A percentile compares a stretch with the other conserved stretches of the same genome.
These are phyloP conservation scores for Oryzias curvinotus DNA, from an alignment of 2,113 vertebrate species.

Conservation along the genomic window DNA sequence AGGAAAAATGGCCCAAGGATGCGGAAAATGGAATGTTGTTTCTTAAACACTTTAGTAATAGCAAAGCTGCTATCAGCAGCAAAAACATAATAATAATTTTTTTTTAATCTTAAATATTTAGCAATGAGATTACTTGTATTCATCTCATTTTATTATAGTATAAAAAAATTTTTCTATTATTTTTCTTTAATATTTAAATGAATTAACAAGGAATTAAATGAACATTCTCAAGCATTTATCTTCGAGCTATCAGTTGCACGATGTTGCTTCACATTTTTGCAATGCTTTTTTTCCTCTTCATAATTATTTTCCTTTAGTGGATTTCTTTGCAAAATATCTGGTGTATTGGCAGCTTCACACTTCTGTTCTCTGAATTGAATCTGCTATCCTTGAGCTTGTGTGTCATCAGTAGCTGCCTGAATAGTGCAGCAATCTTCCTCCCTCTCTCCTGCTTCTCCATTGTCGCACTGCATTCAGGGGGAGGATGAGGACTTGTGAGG, in stretches of 20 bases:
- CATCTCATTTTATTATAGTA: too few species aligned
- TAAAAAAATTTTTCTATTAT: too few species aligned
- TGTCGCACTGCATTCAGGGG: conserved; percentile 62
- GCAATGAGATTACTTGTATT: too few species aligned
- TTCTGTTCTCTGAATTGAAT: conserved; percentile 51
- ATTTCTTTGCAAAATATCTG: conserved; percentile 27
- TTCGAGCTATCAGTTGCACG: too few species aligned
- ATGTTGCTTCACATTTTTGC: too few species aligned
- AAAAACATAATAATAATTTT: too few species aligned
- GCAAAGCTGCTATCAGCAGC: too few species aligned
- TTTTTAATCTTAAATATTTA: too few species aligned
- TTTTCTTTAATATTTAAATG: too few species aligned
- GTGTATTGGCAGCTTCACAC: conserved; percentile 21
- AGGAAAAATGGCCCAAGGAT: conserved; percentile 15
- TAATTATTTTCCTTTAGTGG: conserved; percentile 3
- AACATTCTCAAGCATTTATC: too few species aligned
- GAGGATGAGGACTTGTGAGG: conserved; percentile 67
- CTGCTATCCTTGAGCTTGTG: conserved; percentile 69
- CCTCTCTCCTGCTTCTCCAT: conserved; percentile 53
- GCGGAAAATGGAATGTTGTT: conserved; percentile 1
- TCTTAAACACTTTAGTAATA: conserved; percentile 24
- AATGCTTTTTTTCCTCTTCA: not conserved
- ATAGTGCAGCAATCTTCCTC: conserved; percentile 59
- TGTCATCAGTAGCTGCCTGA: conserved; percentile 55
- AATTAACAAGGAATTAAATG: too few species aligned